Conservation (phyloP, 2,113 vertebrate genomes). For the Carollia perspicillata region DNA sequence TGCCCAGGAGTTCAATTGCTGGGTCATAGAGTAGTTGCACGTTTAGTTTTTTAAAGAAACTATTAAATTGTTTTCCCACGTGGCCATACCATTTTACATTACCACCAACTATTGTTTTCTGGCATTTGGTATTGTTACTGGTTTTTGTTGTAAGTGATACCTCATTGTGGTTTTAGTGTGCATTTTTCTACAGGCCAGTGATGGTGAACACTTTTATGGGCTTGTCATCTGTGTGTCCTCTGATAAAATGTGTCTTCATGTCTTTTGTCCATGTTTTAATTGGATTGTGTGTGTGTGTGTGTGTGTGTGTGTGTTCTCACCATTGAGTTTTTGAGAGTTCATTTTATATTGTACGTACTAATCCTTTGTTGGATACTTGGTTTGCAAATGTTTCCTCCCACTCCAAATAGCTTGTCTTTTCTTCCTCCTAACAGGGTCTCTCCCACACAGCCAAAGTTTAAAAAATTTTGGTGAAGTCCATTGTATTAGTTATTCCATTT, state of each 20-base stretch:
- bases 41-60: not conserved
- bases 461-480: not conserved
- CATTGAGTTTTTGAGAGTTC: not conserved
- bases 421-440: not conserved
- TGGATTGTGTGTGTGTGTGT: not conserved
- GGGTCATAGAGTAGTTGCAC: not conserved
- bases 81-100: not conserved
- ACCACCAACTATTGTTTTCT: not conserved
- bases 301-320: not conserved
- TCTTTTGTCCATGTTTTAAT: not conserved
- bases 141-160: not conserved
- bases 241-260: not conserved
- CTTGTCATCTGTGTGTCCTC: not conserved
- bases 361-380: not conserved
- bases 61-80: not conserved
- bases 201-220: rapidly evolving
- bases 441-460: not conserved
- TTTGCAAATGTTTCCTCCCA: not conserved
- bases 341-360: not conserved
- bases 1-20: not conserved
- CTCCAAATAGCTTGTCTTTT: not conserved
- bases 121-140: not conserved
- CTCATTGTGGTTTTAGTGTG: not conserved
- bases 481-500: not conserved
- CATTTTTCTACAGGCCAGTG: not conserved